Percentiles rank a stretch among this genome's conserved stretches.
Conservation (phyloP, 1,140 invertebrate genomes). For the Drosophila truncata region DNA sequence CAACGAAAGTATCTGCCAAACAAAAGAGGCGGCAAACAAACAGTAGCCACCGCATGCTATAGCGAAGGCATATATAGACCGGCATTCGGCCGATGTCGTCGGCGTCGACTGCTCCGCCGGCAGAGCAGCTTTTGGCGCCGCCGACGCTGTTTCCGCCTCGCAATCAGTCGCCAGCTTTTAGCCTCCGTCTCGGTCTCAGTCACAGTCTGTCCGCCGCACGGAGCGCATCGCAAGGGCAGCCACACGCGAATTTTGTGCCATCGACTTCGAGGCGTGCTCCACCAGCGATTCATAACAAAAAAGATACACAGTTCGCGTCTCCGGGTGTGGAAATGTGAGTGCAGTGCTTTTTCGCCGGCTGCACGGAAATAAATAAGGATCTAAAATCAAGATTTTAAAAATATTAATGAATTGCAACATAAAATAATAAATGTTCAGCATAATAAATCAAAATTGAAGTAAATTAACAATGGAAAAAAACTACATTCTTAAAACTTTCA, state of each 20-base stretch:
- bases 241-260: constrained; percentile 65
- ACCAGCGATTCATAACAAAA: constrained; percentile 13
- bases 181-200: constrained; percentile 49
- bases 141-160: constrained; percentile 44
- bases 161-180: constrained; percentile 30
- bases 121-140: constrained; percentile 26
- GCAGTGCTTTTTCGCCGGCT: constrained; percentile 5
- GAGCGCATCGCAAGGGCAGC: constrained; percentile 64
- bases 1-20: constrained; percentile 35
- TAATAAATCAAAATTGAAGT: neutral
- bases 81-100: constrained; percentile 17
- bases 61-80: constrained; percentile 5
- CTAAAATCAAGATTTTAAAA: neutral
- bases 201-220: constrained; percentile 79
- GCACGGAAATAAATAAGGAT: constrained; percentile 5
- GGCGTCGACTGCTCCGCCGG: constrained; percentile 8
- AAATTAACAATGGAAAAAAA: neutral
- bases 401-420: too few species aligned
- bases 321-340: constrained; percentile 18
- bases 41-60: constrained; percentile 28
- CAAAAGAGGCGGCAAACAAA: constrained; percentile 21
- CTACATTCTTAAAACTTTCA: too few species aligned
- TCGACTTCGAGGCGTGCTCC: constrained; percentile 59
- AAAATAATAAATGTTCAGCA: neutral
- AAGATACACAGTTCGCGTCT: constrained; percentile 25